Evolutionary conservation across 2,888 invertebrate species (phyloP), one percentile per base, ranked within the genome.

Genomic region (Caenorhabditis becei): DNA sequence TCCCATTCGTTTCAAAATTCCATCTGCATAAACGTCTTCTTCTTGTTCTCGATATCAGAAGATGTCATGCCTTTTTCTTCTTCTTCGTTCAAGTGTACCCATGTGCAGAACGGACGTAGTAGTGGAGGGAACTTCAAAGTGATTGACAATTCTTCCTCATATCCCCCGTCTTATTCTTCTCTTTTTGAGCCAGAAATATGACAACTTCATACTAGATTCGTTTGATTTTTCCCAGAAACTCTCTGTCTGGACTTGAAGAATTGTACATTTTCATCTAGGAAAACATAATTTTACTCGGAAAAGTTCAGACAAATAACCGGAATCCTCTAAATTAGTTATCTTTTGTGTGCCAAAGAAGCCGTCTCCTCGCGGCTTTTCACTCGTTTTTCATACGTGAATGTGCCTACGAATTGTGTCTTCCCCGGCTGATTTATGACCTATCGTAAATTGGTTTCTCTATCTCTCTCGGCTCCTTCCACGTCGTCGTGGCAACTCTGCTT

Each of bases 41-140:
- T 4, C 20, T 2, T 5, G 20, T 20, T 4, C 23, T 18, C 49
- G 20, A 44, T 23, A 49, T 49, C 18, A 49, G 20, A 49, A 49
- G 49, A 20, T 49, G 49, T 49, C 49, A 23, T 49, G 18, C 10
- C 14, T 16, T 2, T 41, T 14, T 41, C 16, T 14, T 41, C 56
- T 67, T 69, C 58, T 35, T 49, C 49, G 49, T 49, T 49, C 49
- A 23, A 23, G 23, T 49, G 49, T 49, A 49, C 49, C 49, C 49
- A 54, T 41, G 41, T 41, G 41, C 41, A 41, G 41, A 41, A 41
- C 66, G 35, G 51, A 66, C 44, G 26, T 66, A 47, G 66, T 41
- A 41, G n/a, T n/a, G n/a, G 32, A 49, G 8, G 41, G 47, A 72
- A 47, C 75, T 54, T 71, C 58, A 61, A 65, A 66, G 32, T 75